Percentiles rank a stretch among this genome's conserved stretches.
Evolutionary conservation across 2,888 invertebrate species (phyloP).

Genomic region (Callyntrura sp.): DNA sequence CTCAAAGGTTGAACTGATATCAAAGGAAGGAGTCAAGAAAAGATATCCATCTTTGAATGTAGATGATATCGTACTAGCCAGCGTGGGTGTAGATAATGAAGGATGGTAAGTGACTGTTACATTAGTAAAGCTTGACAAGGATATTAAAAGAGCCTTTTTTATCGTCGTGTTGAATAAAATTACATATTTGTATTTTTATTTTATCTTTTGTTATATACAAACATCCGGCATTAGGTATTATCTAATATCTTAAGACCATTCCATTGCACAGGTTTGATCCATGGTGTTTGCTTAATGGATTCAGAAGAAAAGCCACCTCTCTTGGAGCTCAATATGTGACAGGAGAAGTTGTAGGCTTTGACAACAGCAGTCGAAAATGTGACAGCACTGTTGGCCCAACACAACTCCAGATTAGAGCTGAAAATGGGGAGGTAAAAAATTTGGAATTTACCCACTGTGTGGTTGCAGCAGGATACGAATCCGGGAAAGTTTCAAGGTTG

Average conservation of each 20-base stretch:
- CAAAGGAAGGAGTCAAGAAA: slow-evolving; percentile 89
- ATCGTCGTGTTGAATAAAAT: too few relatives aligned
- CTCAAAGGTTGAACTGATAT: slow-evolving; percentile 91
- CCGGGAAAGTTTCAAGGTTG: slow-evolving; percentile 90
- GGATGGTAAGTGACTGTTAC: slow-evolving; percentile 92
- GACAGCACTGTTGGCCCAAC: slow-evolving; percentile 55
- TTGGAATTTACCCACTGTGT: slow-evolving; percentile 90
- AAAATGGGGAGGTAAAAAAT: slow-evolving; percentile 88
- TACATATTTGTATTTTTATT: too few relatives aligned
- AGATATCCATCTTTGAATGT: slow-evolving; percentile 97
- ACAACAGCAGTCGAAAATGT: slow-evolving; percentile 81
- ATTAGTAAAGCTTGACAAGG: too few relatives aligned
- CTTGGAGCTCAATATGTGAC: slow-evolving; percentile 91
- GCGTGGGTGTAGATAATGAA: slow-evolving; percentile 93
- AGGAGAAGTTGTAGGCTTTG: slow-evolving; percentile 92
- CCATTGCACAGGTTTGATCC: slow-evolving; percentile 97
- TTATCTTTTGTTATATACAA: too few relatives aligned
- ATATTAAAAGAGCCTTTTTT: too few relatives aligned
- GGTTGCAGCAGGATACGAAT: slow-evolving; percentile 93
- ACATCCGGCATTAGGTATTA: too few relatives aligned
- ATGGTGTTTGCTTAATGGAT: slow-evolving; percentile 91
- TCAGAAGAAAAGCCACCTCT: slow-evolving; percentile 91
- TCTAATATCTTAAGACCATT: too few relatives aligned
- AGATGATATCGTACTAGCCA: slow-evolving; percentile 91
- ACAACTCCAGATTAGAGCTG: slow-evolving; percentile 85